These are phyloP conservation scores for Planiliza haematocheilus DNA, from an alignment of 2,113 vertebrate genomes.

Conservation along the genomic window DNA sequence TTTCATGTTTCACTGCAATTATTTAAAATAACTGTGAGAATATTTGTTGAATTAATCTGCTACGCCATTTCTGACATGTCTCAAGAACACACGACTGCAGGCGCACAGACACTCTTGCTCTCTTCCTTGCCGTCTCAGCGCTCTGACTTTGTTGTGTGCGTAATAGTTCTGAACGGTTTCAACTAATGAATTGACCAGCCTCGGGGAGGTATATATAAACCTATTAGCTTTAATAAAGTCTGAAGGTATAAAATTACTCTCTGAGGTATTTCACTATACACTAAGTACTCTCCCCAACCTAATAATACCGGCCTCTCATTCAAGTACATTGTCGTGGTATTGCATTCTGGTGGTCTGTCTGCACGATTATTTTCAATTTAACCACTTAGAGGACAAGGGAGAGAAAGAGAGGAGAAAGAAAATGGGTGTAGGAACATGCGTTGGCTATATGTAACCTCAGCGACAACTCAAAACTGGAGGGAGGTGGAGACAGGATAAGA, in stretches of 20 bases:
- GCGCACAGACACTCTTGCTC: conserved; percentile 1
- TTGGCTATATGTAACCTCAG: conserved; percentile 22
- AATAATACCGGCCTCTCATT: conserved; percentile 64
- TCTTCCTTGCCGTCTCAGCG: conserved; percentile 32
- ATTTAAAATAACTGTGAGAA: background rate
- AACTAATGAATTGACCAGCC: conserved; percentile 79
- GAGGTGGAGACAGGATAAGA: conserved; percentile 2
- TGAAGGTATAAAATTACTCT: conserved; percentile 76
- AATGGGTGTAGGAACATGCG: background rate
- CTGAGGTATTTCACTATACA: conserved; percentile 75
- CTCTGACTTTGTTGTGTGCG: conserved; percentile 72
- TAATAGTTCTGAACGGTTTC: conserved; percentile 73
- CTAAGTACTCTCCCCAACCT: conserved; percentile 72
- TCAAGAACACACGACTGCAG: conserved; percentile 1
- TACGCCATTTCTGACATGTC: conserved; percentile 1
- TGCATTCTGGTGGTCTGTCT: conserved; percentile 65
- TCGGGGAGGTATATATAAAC: conserved; percentile 78
- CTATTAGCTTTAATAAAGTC: conserved; percentile 80
- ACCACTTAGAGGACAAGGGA: conserved; percentile 61
- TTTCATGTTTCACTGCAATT: background rate
- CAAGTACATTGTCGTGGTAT: conserved; percentile 58
- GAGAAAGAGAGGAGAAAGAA: conserved; percentile 7
- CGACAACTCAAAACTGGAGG: conserved; percentile 10
- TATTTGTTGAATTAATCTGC: background rate
- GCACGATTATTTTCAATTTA: conserved; percentile 76